Evolutionary conservation across 2,797 vertebrate species (phyloP).

Genomic region (Catamblyrhynchus diadema): DNA sequence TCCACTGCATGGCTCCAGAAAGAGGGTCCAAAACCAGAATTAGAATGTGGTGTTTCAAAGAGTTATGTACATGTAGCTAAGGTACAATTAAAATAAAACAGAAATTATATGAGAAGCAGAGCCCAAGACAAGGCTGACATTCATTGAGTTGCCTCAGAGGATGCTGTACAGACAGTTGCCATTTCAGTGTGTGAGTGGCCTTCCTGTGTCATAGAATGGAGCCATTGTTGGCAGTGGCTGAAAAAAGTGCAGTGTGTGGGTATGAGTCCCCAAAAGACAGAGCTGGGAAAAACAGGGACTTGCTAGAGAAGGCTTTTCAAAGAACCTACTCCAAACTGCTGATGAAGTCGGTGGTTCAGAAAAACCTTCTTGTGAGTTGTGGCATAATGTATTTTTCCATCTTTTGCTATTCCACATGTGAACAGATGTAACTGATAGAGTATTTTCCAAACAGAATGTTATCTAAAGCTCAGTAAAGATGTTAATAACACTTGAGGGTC

Average conservation of each 20-base stretch:
- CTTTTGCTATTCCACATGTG: neutral
- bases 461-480: neutral
- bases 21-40: neutral
- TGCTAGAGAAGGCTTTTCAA: neutral
- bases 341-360: neutral
- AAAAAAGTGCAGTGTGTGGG: neutral
- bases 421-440: neutral
- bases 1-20: neutral
- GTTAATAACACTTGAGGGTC: neutral
- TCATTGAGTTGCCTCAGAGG: constrained; percentile 32
- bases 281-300: neutral
- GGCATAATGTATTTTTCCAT: neutral
- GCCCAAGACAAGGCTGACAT: constrained; percentile 33
- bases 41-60: neutral
- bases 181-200: constrained; percentile 16
- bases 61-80: neutral
- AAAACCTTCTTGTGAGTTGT: neutral
- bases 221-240: neutral
- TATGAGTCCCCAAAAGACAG: neutral
- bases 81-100: constrained; percentile 24
- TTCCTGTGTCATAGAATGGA: constrained; percentile 40
- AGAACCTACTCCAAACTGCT: neutral
- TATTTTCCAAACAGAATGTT: neutral
- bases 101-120: constrained; percentile 3
- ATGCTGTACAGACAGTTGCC: constrained; percentile 60